These are phyloP conservation scores for Epinotia bilunana DNA, from an alignment of 2,888 invertebrate species.

Conservation along the genomic window DNA sequence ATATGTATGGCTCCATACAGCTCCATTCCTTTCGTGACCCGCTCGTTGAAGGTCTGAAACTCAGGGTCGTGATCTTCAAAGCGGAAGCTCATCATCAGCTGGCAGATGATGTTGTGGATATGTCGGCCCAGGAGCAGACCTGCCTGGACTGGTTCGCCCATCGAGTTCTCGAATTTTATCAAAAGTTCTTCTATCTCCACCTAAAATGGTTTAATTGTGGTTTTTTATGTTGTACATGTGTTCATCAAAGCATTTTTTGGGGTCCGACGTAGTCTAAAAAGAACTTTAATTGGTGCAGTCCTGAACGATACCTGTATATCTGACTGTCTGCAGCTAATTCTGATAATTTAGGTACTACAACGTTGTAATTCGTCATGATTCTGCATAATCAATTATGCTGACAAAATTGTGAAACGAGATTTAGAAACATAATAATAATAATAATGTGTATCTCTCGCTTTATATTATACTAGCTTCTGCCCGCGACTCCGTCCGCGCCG, in stretches of 20 bases:
- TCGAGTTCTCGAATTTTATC: slow-evolving; percentile 79
- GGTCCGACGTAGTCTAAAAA: background rate
- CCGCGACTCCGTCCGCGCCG: no score
- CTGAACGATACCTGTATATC: background rate
- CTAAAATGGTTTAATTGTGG: slow-evolving; percentile 58
- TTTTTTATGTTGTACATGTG: no score
- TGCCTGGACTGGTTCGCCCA: slow-evolving; percentile 86
- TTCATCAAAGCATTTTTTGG: background rate
- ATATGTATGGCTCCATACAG: slow-evolving; percentile 89
- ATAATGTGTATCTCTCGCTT: no score
- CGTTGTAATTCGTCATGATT: background rate
- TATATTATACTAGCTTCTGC: no score
- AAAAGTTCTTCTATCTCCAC: slow-evolving; percentile 88
- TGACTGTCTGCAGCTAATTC: background rate
- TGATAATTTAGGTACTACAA: background rate
- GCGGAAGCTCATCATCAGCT: slow-evolving; percentile 90
- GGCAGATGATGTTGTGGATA: slow-evolving; percentile 92
- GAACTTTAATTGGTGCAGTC: background rate
- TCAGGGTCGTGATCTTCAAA: slow-evolving; percentile 88
- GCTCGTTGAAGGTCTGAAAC: slow-evolving; percentile 88
- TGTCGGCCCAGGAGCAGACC: slow-evolving; percentile 87
- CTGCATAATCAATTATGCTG: no score
- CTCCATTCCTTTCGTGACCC: slow-evolving; percentile 91
- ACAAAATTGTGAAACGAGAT: no score
- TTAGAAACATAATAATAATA: no score